Base-by-base conservation (phyloP, 1,140 invertebrate genomes). In the Tribolium madens region DNA sequence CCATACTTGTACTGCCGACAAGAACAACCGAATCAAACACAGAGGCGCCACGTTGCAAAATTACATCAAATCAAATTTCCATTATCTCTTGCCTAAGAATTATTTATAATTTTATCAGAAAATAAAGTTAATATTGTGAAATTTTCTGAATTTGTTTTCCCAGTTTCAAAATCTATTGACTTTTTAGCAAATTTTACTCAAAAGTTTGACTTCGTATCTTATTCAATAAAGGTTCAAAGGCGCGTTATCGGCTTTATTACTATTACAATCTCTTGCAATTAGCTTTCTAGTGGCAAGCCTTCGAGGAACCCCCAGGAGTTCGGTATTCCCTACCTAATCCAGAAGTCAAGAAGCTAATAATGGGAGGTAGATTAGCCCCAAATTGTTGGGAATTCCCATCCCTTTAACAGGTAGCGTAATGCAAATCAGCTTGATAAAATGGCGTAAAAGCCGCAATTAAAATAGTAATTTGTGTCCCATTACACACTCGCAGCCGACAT, bases 1-100 rank as follows among this genome's bases (percentile, higher is more conserved):
- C 57, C 57, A 64, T 64, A 64, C 57, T 64, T 64, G 57, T 64
- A 64, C 52, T n/a, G 52, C 18, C 52, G 52, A 57, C 57, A 64
- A 64, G 57, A 64, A 64, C 57, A 15, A 33, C 57, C 57, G 57
- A 64, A 64, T 64, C 57, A 4, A 15, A 18, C 10, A 2, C 53
- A 64, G 21, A 33, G 57, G 57, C 57, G 57, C 57, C 57, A 64
- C 57, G 57, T 64, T 57, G 36, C 36, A 10, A 42, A 42, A 42
- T 42, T 10, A n/a, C n/a, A n/a, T n/a, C 0, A 26, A 26, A 26
- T 4, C 2, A 4, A 42, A 9, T 42, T 42, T 10, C 36, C 36
- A 2, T 9, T 4, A 42, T 42, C 36, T 42, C 36, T 42, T 42
- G 36, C 36, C 7, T n/a, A 42, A 42, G 3, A 42, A 5, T 26